Percentiles rank a stretch among this genome's conserved stretches.
These are phyloP conservation scores for Seriola quinqueradiata DNA, from an alignment of 2,113 vertebrate genomes.

Conservation along the genomic window DNA sequence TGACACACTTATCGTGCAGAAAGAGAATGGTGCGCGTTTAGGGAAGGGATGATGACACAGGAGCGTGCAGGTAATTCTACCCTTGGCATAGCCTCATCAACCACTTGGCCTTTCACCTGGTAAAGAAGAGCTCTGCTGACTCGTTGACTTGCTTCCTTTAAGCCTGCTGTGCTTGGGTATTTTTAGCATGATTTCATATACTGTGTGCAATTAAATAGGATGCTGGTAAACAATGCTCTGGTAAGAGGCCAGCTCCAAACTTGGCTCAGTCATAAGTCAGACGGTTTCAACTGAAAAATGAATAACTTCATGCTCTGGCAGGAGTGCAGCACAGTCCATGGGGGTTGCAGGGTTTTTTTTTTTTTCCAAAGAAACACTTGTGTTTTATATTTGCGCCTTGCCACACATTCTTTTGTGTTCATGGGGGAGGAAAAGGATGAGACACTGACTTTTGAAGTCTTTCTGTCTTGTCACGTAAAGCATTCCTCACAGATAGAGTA, in stretches of 20 bases:
- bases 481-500: conserved; percentile 60
- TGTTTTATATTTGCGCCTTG: conserved; percentile 86
- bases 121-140: conserved; percentile 28
- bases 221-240: conserved; percentile 76
- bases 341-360: conserved; percentile 58
- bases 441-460: conserved; percentile 66
- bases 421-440: conserved; percentile 72
- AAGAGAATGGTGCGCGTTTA: conserved; percentile 15
- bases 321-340: conserved; percentile 68
- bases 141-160: neutral
- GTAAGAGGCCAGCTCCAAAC: conserved; percentile 58
- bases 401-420: conserved; percentile 83
- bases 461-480: conserved; percentile 70
- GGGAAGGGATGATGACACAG: conserved; percentile 15
- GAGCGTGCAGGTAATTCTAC: conserved; percentile 30
- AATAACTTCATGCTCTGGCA: conserved; percentile 69
- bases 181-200: conserved; percentile 58
- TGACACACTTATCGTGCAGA: conserved; percentile 5
- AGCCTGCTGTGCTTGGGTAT: conserved; percentile 46
- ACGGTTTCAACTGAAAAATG: conserved; percentile 64
- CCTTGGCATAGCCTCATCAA: conserved; percentile 1
- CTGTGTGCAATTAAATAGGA: conserved; percentile 37
- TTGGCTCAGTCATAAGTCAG: conserved; percentile 67
- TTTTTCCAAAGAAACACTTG: conserved; percentile 77
- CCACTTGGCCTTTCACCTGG: conserved; percentile 38